phyloP scores from a whole-genome alignment of 2,888 invertebrate species.

The Spilarctia lutea region DNA sequence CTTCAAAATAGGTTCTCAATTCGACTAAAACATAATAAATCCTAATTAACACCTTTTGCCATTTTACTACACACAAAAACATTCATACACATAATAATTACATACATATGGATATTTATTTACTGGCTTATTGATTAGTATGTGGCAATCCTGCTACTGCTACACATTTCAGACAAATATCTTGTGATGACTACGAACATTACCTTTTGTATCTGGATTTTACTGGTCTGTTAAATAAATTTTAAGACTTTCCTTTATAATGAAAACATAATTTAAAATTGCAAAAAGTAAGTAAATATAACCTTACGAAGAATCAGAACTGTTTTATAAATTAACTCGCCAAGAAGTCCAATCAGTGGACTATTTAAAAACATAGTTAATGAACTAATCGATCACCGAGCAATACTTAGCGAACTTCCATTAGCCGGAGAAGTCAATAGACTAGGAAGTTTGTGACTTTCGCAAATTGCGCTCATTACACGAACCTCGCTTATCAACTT shows the following conservation, averaged over 20 bases:
- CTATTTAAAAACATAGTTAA: constrained; percentile 18
- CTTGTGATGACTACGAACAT: not conserved
- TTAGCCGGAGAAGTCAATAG: constrained; percentile 57
- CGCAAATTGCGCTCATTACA: constrained; percentile 80
- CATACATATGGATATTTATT: not conserved
- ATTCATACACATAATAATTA: not conserved
- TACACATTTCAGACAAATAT: not conserved
- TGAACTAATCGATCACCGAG: constrained; percentile 24
- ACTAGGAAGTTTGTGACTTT: constrained; percentile 63
- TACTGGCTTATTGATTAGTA: not conserved
- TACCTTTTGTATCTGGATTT: no score
- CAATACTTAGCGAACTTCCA: constrained; percentile 59
- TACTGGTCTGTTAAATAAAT: no score
- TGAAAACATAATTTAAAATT: not conserved
- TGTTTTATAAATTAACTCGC: not conserved
- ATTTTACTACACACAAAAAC: not conserved
- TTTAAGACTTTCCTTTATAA: no score
- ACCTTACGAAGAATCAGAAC: not conserved
- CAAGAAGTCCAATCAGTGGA: constrained; percentile 44
- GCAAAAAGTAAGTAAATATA: not conserved
- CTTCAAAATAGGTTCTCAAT: no score
- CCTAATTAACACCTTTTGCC: not conserved
- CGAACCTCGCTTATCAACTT: constrained; percentile 49
- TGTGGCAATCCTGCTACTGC: not conserved
- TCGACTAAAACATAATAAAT: no score